Evolutionary conservation across 2,113 vertebrate genomes (phyloP), one percentile per base, ranked within the genome.

Genomic region (Erythrocercus mccallii): DNA sequence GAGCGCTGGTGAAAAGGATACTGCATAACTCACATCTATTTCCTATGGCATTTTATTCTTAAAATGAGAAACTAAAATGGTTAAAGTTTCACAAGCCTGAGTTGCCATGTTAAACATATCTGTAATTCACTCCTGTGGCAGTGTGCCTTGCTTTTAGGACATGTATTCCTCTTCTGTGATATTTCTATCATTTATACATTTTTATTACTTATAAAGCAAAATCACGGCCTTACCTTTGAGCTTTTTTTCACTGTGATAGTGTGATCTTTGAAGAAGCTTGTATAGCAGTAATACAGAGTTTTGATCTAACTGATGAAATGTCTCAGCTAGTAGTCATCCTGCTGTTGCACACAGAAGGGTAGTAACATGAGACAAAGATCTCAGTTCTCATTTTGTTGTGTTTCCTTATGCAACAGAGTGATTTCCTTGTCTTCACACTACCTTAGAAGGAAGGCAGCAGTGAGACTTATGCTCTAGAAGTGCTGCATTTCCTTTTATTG

Each of bases 141-240:
- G 25, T 6, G 18, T 61, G 50, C 35, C 57, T 82, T 90, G 58
- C 27, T 80, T 95, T 88, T 89, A 54, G 53, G 54, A 61, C 27
- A 13, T 86, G 7, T 50, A 66, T 86, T 91, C 22, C 7, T 90
- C 56, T 81, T 78, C 85, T 83, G 25, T 86, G 68, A 66, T 70
- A n/a, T 66, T 88, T 92, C 78, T 73, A 64, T 60, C 5, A 68
- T 83, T 78, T 90, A 27, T 62, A 86, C 4, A 23, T 86, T 95
- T 94, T 92, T 93, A 68, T 95, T 90, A 44, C 65, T 90, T 65
- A 42, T 76, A 81, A 92, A 95, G 24, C 54, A 94, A 88, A 92
- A 66, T 35, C 81, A 66, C 21, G 91, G 72, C 45, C 33, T 77
- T 88, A 54, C 68, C 42, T 91, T 79, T 82, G 81, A 90, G 74